Evolutionary conservation across 2,888 invertebrate genomes (phyloP).

Genomic region (Vannuccia rotundouncinata): DNA sequence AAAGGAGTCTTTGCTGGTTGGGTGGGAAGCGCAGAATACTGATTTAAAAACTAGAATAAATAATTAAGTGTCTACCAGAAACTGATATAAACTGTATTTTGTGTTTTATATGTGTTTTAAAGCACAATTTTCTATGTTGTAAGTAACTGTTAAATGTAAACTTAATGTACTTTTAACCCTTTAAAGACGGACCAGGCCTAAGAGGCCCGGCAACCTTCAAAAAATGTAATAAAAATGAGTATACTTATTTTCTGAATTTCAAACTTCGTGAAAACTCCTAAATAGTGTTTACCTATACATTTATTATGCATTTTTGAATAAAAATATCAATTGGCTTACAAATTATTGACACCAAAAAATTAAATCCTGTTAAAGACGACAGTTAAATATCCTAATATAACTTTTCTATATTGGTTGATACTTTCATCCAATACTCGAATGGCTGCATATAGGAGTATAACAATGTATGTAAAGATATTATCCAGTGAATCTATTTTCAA

Average conservation of each 20-base stretch:
- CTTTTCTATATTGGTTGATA: constrained; percentile 21
- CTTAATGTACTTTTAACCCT: constrained; percentile 17
- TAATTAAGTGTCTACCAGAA: no score
- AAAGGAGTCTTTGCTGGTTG: constrained; percentile 7
- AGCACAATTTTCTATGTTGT: no score
- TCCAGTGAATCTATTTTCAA: no score
- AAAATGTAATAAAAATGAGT: background rate
- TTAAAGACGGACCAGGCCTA: background rate
- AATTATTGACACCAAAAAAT: background rate
- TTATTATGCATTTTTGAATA: constrained; percentile 10
- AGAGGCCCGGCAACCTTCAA: background rate
- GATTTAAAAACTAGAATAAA: no score
- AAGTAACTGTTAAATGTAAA: no score
- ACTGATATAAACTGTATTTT: no score
- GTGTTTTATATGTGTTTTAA: no score
- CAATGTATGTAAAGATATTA: no score
- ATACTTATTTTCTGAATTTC: background rate
- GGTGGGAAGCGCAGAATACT: constrained; percentile 42
- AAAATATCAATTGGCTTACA: constrained; percentile 16
- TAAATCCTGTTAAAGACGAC: background rate
- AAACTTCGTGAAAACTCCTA: no score
- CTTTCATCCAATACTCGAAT: constrained; percentile 4
- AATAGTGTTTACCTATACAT: constrained; percentile 1
- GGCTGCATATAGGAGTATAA: no score
- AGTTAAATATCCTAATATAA: constrained; percentile 1